Evolutionary conservation across 1,140 invertebrate genomes (phyloP).

Genomic region (Teleopsis dalmanni): DNA sequence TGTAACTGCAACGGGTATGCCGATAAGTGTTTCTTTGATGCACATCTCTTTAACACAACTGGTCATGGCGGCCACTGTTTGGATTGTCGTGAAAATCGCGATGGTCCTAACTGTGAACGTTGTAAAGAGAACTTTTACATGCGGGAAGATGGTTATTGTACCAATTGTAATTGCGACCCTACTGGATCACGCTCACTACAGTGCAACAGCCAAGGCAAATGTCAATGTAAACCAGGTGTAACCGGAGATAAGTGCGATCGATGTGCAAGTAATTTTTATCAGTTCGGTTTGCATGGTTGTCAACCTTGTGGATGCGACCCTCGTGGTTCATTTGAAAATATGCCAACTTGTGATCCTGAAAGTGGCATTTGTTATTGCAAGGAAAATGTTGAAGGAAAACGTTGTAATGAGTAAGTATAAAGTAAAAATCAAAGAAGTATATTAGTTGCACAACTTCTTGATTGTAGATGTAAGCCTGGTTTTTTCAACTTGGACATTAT

Average conservation of each 20-base stretch:
- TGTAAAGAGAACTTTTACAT: conserved; percentile 88
- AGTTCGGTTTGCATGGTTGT: conserved; percentile 76
- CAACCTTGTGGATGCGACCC: conserved; percentile 81
- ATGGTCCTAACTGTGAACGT: conserved; percentile 89
- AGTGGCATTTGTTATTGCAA: conserved; percentile 84
- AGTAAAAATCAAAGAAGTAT: conserved; percentile 17
- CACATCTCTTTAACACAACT: conserved; percentile 77
- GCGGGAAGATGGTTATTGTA: conserved; percentile 68
- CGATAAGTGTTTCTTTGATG: conserved; percentile 91
- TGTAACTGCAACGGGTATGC: conserved; percentile 97
- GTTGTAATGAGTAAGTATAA: conserved; percentile 69
- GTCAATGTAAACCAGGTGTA: conserved; percentile 88
- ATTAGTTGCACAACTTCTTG: background rate
- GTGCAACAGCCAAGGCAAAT: conserved; percentile 86
- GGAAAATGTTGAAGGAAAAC: conserved; percentile 90
- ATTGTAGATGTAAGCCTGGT: conserved; percentile 77
- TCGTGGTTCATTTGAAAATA: conserved; percentile 79
- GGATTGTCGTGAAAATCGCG: conserved; percentile 87
- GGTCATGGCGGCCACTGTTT: conserved; percentile 96
- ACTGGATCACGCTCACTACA: conserved; percentile 82
- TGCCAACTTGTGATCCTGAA: conserved; percentile 70
- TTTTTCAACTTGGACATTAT: conserved; percentile 85
- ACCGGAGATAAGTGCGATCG: conserved; percentile 85
- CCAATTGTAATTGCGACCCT: conserved; percentile 81
- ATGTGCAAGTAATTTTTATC: conserved; percentile 81